Percentiles rank a stretch among this genome's conserved stretches.
These are phyloP conservation scores for Rhynchonycteris naso DNA, from an alignment of 2,797 vertebrate species.

Conservation along the genomic window DNA sequence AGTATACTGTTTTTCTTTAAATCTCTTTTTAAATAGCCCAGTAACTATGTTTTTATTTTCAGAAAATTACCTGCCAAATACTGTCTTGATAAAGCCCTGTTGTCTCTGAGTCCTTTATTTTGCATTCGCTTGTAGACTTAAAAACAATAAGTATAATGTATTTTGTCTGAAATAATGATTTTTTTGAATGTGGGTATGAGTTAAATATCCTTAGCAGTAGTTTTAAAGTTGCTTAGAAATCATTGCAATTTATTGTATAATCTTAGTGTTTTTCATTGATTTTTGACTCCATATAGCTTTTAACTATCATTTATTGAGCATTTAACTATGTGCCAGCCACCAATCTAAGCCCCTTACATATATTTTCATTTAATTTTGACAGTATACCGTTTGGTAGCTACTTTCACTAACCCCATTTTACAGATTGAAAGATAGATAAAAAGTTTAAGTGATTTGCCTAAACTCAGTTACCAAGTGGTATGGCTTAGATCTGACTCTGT, in stretches of 20 bases:
- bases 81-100: background rate
- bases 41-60: slow-evolving; percentile 16
- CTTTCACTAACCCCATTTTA: slow-evolving; percentile 17
- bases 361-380: slow-evolving; percentile 29
- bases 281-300: slow-evolving; percentile 4
- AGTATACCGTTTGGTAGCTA: background rate
- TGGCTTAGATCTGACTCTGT: background rate
- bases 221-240: slow-evolving; percentile 47
- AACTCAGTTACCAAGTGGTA: slow-evolving; percentile 22
- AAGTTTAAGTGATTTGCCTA: background rate
- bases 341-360: background rate
- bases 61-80: slow-evolving; percentile 18
- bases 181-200: background rate
- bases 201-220: slow-evolving; percentile 26
- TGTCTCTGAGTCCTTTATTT: slow-evolving; percentile 5
- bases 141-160: background rate
- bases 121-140: slow-evolving; percentile 15
- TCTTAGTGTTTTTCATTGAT: background rate
- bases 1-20: background rate
- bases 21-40: background rate
- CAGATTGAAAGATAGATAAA: slow-evolving; percentile 38
- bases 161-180: background rate
- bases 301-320: background rate
- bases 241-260: background rate
- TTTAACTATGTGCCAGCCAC: background rate